A percentile compares a stretch with the other conserved stretches of the same genome.
These are phyloP conservation scores for Podocnemis expansa DNA, from an alignment of 2,113 vertebrate species.

Conservation along the genomic window DNA sequence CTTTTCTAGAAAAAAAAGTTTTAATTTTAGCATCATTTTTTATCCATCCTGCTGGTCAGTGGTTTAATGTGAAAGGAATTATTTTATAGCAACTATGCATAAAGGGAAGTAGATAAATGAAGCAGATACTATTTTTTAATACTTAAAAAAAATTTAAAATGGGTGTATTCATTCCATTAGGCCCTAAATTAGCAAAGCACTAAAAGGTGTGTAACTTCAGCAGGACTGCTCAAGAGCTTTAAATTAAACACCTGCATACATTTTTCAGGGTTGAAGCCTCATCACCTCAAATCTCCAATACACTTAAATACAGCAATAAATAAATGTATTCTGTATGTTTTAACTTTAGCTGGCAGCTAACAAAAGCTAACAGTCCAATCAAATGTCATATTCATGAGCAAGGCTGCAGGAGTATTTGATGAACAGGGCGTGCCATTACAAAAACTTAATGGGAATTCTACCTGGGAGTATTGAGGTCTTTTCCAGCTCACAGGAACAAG, in stretches of 20 bases:
- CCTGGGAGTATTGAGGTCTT: conserved; percentile 96
- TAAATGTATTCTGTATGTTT: neutral
- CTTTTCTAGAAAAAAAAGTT: conserved; percentile 85
- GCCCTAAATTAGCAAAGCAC: neutral
- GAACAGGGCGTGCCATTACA: neutral
- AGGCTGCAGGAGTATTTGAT: neutral
- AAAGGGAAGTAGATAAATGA: neutral
- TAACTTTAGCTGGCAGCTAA: conserved; percentile 13
- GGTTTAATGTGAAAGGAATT: conserved; percentile 4
- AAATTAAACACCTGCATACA: neutral
- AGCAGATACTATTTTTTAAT: neutral
- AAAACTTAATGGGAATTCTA: conserved; percentile 46
- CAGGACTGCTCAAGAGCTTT: neutral
- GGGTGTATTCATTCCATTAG: neutral
- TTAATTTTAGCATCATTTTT: conserved; percentile 12
- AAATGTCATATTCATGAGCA: neutral
- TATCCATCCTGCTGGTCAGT: neutral
- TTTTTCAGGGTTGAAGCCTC: neutral
- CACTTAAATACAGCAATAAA: neutral
- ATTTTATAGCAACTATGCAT: neutral
- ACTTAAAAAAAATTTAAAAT: conserved; percentile 22
- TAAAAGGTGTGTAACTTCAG: neutral
- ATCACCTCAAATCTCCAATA: neutral
- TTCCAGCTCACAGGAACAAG: conserved; percentile 99
- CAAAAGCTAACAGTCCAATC: neutral